Percentiles rank a stretch among this genome's conserved stretches.
These are phyloP conservation scores for Drosophila ironensis DNA, from an alignment of 1,140 invertebrate species.

Conservation along the genomic window DNA sequence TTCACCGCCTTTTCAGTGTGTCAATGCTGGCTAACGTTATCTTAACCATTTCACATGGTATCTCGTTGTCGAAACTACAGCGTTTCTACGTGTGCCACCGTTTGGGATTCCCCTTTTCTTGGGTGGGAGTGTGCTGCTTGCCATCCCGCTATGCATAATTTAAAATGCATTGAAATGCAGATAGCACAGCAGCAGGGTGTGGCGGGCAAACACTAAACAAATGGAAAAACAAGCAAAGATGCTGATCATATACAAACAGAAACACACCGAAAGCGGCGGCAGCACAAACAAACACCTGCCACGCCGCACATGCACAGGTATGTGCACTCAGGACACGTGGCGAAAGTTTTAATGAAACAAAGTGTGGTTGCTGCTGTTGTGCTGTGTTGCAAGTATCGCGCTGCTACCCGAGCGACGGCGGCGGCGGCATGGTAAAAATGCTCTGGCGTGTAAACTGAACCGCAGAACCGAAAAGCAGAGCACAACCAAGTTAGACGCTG, in stretches of 20 bases:
- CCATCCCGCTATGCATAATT: constrained; percentile 54
- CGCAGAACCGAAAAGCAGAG: constrained; percentile 41
- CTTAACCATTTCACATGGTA: no score
- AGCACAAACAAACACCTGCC: no score
- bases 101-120: constrained; percentile 8
- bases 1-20: no score
- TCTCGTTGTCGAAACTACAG: no score
- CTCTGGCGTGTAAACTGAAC: constrained; percentile 63
- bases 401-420: not conserved
- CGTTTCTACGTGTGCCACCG: constrained; percentile 1
- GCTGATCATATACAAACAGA: constrained; percentile 54
- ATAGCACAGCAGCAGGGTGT: constrained; percentile 24
- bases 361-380: constrained; percentile 35
- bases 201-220: constrained; percentile 57
- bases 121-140: not conserved
- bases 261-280: constrained; percentile 1
- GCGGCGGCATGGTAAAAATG: constrained; percentile 24
- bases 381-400: constrained; percentile 9
- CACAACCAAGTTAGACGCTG: constrained; percentile 4
- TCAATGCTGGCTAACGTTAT: no score
- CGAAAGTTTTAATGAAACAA: constrained; percentile 77
- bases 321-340: constrained; percentile 49
- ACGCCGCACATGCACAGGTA: not conserved
- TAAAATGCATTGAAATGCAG: constrained; percentile 66
- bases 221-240: constrained; percentile 67